Evolutionary conservation across 2,113 vertebrate species (phyloP).

Genomic region (Daboia siamensis): DNA sequence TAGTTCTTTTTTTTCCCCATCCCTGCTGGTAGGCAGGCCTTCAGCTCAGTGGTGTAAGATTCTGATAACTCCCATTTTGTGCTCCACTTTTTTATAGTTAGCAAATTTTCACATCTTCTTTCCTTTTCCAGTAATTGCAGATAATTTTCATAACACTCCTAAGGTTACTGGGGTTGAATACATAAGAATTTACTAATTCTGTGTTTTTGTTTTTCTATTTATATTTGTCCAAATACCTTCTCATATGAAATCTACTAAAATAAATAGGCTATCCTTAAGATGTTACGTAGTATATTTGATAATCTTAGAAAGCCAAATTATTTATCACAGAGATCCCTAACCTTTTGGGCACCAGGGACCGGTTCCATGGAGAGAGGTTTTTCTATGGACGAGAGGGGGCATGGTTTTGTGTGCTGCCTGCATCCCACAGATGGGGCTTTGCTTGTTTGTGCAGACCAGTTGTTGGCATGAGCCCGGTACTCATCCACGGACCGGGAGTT

Average conservation of each 20-base stretch:
- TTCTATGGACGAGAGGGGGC: too few relatives aligned
- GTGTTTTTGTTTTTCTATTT: not conserved
- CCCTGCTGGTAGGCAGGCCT: too few relatives aligned
- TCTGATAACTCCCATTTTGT: too few relatives aligned
- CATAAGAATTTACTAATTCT: not conserved
- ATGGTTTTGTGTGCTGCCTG: too few relatives aligned
- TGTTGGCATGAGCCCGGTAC: too few relatives aligned
- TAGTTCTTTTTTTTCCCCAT: too few relatives aligned
- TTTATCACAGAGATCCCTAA: conserved; percentile 5
- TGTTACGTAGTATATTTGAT: conserved; percentile 16
- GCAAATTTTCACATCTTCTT: not conserved
- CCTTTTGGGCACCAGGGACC: too few relatives aligned
- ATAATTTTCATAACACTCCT: not conserved
- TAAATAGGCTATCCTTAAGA: conserved; percentile 16
- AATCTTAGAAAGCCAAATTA: conserved; percentile 27
- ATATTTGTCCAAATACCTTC: conserved; percentile 7
- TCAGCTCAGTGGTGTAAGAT: too few relatives aligned
- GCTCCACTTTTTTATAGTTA: not conserved
- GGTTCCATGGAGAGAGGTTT: too few relatives aligned
- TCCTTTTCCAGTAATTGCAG: not conserved
- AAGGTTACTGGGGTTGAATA: not conserved
- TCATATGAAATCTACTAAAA: conserved; percentile 1
- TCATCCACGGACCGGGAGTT: too few relatives aligned
- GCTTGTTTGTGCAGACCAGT: too few relatives aligned
- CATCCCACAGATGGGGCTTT: too few relatives aligned